These are phyloP conservation scores for Tribolium madens DNA, from an alignment of 1,140 invertebrate species.

Conservation along the genomic window DNA sequence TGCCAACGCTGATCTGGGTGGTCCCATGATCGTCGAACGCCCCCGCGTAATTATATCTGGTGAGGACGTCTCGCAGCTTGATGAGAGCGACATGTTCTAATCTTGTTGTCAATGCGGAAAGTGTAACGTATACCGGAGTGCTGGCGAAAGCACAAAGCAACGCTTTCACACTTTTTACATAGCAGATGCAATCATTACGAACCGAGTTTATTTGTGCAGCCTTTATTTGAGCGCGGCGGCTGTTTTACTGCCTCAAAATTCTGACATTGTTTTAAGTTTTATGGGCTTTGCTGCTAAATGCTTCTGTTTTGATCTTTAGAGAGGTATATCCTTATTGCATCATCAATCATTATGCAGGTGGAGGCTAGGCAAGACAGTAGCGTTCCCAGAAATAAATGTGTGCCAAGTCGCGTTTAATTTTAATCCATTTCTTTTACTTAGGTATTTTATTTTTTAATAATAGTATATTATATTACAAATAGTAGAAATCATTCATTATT, in stretches of 20 bases:
- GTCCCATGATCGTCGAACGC: not conserved
- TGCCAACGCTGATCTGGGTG: conserved; percentile 27
- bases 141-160: not conserved
- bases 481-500: too few relatives aligned
- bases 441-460: too few relatives aligned
- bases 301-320: not conserved
- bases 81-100: conserved; percentile 19
- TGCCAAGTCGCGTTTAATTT: too few relatives aligned
- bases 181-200: not conserved
- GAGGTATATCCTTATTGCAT: not conserved
- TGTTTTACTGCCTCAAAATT: not conserved
- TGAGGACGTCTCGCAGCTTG: not conserved
- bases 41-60: conserved; percentile 33
- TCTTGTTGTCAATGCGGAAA: conserved; percentile 28
- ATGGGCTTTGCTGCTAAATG: not conserved
- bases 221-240: not conserved
- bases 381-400: too few relatives aligned
- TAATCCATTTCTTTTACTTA: too few relatives aligned
- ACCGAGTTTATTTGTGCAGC: conserved; percentile 2
- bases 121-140: not conserved
- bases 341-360: too few relatives aligned
- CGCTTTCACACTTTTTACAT: not conserved
- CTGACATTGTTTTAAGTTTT: not conserved
- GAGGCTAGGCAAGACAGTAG: too few relatives aligned
- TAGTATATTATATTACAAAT: too few relatives aligned